Evolutionary conservation across 2,888 invertebrate species (phyloP).

Genomic region (Quadroppia sp.): DNA sequence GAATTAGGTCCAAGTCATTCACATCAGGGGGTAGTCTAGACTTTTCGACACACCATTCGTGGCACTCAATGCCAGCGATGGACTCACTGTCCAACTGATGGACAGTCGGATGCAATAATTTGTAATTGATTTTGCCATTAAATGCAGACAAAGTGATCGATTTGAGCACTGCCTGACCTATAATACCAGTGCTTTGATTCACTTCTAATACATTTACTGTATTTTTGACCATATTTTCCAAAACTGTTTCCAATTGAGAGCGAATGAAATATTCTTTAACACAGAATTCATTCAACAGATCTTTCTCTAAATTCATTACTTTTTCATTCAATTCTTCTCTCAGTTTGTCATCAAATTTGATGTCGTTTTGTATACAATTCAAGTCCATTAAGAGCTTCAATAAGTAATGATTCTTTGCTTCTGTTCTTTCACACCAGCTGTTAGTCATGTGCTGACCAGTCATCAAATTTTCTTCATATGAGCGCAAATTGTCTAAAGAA

Average conservation of each 20-base stretch:
- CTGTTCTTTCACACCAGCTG: not conserved
- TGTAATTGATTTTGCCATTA: conserved; percentile 26
- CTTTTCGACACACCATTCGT: conserved; percentile 28
- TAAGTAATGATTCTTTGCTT: not conserved
- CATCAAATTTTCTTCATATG: not conserved
- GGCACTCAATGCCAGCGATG: not conserved
- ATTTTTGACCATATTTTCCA: conserved; percentile 9
- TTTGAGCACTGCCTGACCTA: conserved; percentile 6
- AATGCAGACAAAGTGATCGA: conserved; percentile 27
- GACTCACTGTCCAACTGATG: not conserved
- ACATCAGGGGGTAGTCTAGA: conserved; percentile 34
- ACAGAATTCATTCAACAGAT: conserved; percentile 25
- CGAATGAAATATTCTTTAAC: conserved; percentile 25
- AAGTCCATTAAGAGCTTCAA: not conserved
- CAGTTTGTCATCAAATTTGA: not conserved
- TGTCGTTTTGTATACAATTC: not conserved
- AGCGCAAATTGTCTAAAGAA: not conserved
- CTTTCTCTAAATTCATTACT: not conserved
- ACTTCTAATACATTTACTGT: conserved; percentile 30
- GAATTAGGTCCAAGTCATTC: conserved; percentile 26
- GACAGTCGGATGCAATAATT: conserved; percentile 28
- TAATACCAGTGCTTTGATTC: conserved; percentile 17
- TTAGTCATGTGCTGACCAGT: not conserved
- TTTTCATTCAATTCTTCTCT: conserved; percentile 6
- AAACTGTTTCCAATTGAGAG: conserved; percentile 37